Evolutionary conservation across 2,113 vertebrate genomes (phyloP).

Genomic region (Lepisosteus oculatus): DNA sequence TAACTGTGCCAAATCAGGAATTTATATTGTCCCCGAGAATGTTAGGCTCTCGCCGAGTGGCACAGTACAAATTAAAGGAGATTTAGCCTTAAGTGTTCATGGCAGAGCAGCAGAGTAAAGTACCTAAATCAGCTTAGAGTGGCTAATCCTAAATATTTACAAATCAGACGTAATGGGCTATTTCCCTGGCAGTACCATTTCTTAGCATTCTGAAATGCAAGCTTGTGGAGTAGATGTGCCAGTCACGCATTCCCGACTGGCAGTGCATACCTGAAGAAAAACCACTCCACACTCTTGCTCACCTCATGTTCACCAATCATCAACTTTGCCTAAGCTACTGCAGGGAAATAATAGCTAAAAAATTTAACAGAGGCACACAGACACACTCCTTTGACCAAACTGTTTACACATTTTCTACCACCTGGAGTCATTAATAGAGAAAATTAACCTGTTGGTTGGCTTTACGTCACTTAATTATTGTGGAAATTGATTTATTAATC

Average conservation of each 20-base stretch:
- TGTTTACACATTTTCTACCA: no score
- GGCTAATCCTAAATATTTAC: slow-evolving; percentile 79
- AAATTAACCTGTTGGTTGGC: no score
- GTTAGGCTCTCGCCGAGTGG: slow-evolving; percentile 71
- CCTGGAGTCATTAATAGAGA: no score
- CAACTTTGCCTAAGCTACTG: background rate
- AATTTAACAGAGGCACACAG: background rate
- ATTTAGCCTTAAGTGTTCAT: slow-evolving; percentile 79
- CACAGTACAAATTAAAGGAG: slow-evolving; percentile 77
- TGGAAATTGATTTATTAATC: no score
- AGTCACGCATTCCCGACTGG: background rate
- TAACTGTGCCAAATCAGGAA: slow-evolving; percentile 57
- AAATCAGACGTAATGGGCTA: slow-evolving; percentile 72
- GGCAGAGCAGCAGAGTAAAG: slow-evolving; percentile 79
- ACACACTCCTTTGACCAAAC: background rate
- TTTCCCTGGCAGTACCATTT: slow-evolving; percentile 74
- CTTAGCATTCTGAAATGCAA: slow-evolving; percentile 25
- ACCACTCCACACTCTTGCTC: background rate
- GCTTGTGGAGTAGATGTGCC: background rate
- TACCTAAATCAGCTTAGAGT: slow-evolving; percentile 80
- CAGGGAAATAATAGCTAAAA: background rate
- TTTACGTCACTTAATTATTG: no score
- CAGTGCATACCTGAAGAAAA: background rate
- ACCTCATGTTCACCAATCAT: no score
- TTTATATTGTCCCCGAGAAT: slow-evolving; percentile 57